phyloP scores from a whole-genome alignment of 30 jellyfish, hydroid and myxozoan genomes.

The Rhopilema esculentum region DNA sequence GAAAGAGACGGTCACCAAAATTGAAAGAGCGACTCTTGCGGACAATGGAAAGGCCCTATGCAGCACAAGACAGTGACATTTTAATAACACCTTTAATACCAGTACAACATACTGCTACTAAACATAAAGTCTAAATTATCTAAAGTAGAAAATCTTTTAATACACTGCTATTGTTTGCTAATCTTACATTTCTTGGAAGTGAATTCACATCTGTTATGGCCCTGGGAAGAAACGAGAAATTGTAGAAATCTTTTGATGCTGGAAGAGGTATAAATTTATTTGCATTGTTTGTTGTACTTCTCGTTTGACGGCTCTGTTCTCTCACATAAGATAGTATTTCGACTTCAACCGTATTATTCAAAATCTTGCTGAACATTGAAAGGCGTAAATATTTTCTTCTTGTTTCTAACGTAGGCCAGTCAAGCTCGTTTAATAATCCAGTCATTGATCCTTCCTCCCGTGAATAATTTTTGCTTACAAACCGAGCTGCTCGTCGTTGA shows the following conservation, averaged over 20 bases:
- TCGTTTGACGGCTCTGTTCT: not conserved
- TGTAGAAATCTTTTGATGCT: not conserved
- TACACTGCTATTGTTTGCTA: too few relatives aligned
- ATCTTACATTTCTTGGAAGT: too few relatives aligned
- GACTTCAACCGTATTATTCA: not conserved
- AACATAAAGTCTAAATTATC: too few relatives aligned
- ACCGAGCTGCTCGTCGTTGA: too few relatives aligned
- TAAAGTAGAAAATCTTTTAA: too few relatives aligned
- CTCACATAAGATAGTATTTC: not conserved
- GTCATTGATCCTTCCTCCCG: not conserved
- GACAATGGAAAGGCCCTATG: too few relatives aligned
- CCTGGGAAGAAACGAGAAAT: constrained; percentile 7
- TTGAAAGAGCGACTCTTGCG: too few relatives aligned
- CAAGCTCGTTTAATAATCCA: constrained; percentile 3
- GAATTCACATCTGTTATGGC: not conserved
- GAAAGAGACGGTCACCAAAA: too few relatives aligned
- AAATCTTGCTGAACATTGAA: not conserved
- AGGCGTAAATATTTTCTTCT: not conserved
- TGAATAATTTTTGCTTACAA: too few relatives aligned
- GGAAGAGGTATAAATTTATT: not conserved
- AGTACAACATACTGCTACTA: too few relatives aligned
- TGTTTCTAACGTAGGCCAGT: not conserved
- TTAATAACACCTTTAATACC: too few relatives aligned
- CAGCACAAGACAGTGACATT: too few relatives aligned
- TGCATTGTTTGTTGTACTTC: not conserved